Conservation (phyloP, 2,888 invertebrate genomes). For the Alitta virens region DNA sequence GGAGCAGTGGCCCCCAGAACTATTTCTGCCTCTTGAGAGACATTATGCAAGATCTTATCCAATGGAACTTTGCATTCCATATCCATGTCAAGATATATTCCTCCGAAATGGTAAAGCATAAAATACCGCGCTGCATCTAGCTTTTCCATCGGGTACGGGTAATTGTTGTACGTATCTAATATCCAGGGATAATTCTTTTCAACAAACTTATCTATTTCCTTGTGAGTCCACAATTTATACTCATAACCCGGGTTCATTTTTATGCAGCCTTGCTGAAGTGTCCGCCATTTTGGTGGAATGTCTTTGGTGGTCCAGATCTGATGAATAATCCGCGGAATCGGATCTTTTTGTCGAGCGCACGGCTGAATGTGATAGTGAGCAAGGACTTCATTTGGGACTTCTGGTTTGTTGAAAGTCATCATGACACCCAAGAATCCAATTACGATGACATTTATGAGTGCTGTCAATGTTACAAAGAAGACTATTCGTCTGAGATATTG, state of each 20-base stretch:
- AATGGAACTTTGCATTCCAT: conserved; percentile 5
- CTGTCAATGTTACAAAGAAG: too few species aligned
- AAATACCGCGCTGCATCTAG: neutral
- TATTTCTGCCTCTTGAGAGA: neutral
- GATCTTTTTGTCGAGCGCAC: neutral
- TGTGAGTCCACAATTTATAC: neutral
- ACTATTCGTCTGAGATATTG: too few species aligned
- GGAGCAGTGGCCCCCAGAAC: conserved; percentile 21
- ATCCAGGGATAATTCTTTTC: conserved; percentile 1
- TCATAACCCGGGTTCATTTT: neutral
- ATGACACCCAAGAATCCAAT: too few species aligned
- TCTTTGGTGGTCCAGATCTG: neutral
- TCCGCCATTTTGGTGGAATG: neutral
- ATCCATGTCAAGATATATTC: conserved; percentile 2
- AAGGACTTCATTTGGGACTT: too few species aligned
- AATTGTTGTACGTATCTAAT: neutral
- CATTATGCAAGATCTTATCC: neutral
- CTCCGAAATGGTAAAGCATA: neutral
- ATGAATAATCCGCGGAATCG: neutral
- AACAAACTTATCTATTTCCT: neutral
- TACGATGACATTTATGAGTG: too few species aligned
- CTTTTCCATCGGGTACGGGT: neutral
- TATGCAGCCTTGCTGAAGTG: neutral
- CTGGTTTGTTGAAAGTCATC: too few species aligned
- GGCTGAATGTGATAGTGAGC: too few species aligned